Percentiles rank a stretch among this genome's conserved stretches.
Conservation (phyloP, 1,140 invertebrate genomes). For the Pinna nobilis region DNA sequence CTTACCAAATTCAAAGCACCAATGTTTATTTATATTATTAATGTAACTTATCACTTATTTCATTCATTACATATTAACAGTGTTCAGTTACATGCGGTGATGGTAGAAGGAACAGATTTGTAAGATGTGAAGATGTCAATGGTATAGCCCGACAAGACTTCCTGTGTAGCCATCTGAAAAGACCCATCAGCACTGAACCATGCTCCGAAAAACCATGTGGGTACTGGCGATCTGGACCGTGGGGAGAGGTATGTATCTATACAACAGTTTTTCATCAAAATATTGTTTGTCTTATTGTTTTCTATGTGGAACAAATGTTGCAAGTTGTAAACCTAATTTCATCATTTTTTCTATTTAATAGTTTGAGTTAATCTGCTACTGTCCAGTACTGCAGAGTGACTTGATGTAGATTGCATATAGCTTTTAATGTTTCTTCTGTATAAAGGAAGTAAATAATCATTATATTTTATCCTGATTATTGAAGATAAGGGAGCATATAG, state of each 20-base stretch:
- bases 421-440: neutral
- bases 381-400: too few species aligned
- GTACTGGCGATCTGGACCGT: conserved; percentile 73
- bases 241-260: conserved; percentile 71
- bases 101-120: conserved; percentile 68
- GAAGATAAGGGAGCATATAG: too few species aligned
- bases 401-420: neutral
- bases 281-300: neutral
- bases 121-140: conserved; percentile 71
- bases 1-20: too few species aligned
- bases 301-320: neutral
- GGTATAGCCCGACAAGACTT: conserved; percentile 45
- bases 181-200: conserved; percentile 61
- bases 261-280: neutral
- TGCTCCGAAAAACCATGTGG: conserved; percentile 70
- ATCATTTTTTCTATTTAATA: neutral
- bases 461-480: too few species aligned
- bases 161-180: conserved; percentile 60
- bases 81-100: conserved; percentile 62
- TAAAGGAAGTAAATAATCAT: too few species aligned
- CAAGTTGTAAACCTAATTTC: neutral
- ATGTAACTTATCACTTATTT: too few species aligned
- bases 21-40: too few species aligned
- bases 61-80: conserved; percentile 43
- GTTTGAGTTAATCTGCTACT: too few species aligned